Evolutionary conservation across 1,140 invertebrate genomes (phyloP).

Genomic region (Drosophila rufa): DNA sequence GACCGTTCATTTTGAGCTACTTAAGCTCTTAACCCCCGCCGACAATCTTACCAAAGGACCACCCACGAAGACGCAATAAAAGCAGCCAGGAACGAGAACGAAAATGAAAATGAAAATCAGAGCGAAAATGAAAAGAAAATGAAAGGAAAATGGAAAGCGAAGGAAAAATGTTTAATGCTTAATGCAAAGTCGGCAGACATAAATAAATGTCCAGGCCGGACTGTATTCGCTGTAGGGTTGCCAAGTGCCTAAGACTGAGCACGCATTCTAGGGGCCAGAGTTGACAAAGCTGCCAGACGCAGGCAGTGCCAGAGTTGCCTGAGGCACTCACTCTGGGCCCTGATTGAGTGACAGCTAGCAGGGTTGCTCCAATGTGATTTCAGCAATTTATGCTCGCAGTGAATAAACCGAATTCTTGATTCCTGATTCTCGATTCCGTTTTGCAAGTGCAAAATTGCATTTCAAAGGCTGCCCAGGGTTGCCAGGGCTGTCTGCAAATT

Average conservation of each 20-base stretch:
- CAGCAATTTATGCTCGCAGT: conserved; percentile 1
- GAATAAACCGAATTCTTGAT: conserved; percentile 7
- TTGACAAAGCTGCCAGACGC: background rate
- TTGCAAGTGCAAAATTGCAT: conserved; percentile 35
- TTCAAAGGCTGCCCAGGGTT: conserved; percentile 8
- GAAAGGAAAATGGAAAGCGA: background rate
- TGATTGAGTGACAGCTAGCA: conserved; percentile 13
- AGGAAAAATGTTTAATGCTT: conserved; percentile 28
- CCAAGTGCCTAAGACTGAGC: background rate
- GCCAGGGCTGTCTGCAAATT: conserved; percentile 25
- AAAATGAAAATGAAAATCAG: conserved; percentile 7
- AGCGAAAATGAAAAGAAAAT: background rate
- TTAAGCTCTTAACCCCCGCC: conserved; percentile 52
- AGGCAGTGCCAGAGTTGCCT: background rate
- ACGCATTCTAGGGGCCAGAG: background rate
- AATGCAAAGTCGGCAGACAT: conserved; percentile 21
- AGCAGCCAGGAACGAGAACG: background rate
- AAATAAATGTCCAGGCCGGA: conserved; percentile 35
- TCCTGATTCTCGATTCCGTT: conserved; percentile 21
- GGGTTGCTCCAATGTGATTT: conserved; percentile 13
- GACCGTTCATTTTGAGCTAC: conserved; percentile 65
- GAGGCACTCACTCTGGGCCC: background rate
- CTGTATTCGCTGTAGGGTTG: conserved; percentile 19
- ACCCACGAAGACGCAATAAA: conserved; percentile 24
- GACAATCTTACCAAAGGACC: background rate